Evolutionary conservation across 2,888 invertebrate species (phyloP).

Genomic region (Spilosoma lubricipeda): DNA sequence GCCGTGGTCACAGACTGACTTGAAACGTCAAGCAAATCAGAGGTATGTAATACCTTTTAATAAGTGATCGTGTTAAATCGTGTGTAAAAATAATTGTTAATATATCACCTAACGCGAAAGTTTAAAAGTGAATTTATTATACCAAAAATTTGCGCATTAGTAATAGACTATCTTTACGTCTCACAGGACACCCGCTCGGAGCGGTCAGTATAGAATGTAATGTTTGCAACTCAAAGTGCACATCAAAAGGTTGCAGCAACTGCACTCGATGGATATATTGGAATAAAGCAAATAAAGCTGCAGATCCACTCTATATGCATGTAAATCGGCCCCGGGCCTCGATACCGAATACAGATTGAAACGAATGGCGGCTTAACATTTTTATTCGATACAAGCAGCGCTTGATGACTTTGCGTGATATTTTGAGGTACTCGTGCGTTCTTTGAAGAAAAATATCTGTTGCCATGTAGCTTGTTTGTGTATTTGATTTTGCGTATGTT

Average conservation of each 20-base stretch:
- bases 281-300: slow-evolving; percentile 71
- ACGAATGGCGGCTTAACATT: slow-evolving; percentile 75
- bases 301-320: slow-evolving; percentile 73
- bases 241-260: slow-evolving; percentile 55
- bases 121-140: too few species aligned
- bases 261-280: slow-evolving; percentile 63
- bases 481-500: background rate
- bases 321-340: slow-evolving; percentile 73
- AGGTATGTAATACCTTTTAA: too few species aligned
- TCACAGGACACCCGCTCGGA: slow-evolving; percentile 28
- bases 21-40: too few species aligned
- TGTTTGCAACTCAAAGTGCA: slow-evolving; percentile 63
- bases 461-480: background rate
- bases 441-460: background rate
- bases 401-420: slow-evolving; percentile 36
- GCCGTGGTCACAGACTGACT: too few species aligned
- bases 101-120: too few species aligned
- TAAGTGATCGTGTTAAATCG: too few species aligned
- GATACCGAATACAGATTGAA: slow-evolving; percentile 77
- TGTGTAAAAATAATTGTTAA: too few species aligned
- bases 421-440: slow-evolving; percentile 9
- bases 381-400: slow-evolving; percentile 70
- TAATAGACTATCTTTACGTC: background rate
- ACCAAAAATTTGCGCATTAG: background rate
- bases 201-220: slow-evolving; percentile 35